Conservation (phyloP, 2,113 vertebrate genomes). For the Phycodurus eques region DNA sequence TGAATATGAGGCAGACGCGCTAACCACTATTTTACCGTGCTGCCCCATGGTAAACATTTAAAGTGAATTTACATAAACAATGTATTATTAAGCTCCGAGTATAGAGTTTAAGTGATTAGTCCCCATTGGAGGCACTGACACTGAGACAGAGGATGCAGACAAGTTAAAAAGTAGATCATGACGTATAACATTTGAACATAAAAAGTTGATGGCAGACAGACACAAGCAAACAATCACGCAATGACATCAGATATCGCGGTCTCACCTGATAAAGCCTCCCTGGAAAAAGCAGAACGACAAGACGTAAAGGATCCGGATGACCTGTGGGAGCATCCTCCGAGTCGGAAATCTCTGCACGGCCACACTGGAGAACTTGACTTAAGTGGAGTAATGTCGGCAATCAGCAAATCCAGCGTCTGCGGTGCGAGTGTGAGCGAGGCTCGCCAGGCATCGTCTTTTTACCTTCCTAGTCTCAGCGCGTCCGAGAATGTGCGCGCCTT, state of each 20-base stretch:
- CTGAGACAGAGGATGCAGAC: not conserved
- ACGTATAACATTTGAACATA: not conserved
- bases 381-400: conserved; percentile 35
- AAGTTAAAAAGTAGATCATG: conserved; percentile 2
- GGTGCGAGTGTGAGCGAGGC: conserved; percentile 46
- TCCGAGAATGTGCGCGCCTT: conserved; percentile 30
- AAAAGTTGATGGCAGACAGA: conserved; percentile 10
- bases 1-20: too few relatives aligned
- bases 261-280: conserved; percentile 76
- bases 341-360: conserved; percentile 57
- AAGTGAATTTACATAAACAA: not conserved
- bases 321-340: conserved; percentile 76
- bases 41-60: not conserved
- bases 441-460: conserved; percentile 68
- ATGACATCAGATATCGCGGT: not conserved
- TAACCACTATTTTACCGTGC: not conserved
- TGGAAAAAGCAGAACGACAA: conserved; percentile 76
- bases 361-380: conserved; percentile 63
- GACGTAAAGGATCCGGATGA: conserved; percentile 73
- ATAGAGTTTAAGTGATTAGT: not conserved
- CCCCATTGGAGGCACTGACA: not conserved
- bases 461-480: conserved; percentile 33
- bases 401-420: conserved; percentile 72
- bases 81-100: not conserved
- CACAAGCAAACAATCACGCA: not conserved